These are phyloP conservation scores for Agrenia bidenticulata DNA, from an alignment of 2,888 invertebrate species.

Conservation along the genomic window DNA sequence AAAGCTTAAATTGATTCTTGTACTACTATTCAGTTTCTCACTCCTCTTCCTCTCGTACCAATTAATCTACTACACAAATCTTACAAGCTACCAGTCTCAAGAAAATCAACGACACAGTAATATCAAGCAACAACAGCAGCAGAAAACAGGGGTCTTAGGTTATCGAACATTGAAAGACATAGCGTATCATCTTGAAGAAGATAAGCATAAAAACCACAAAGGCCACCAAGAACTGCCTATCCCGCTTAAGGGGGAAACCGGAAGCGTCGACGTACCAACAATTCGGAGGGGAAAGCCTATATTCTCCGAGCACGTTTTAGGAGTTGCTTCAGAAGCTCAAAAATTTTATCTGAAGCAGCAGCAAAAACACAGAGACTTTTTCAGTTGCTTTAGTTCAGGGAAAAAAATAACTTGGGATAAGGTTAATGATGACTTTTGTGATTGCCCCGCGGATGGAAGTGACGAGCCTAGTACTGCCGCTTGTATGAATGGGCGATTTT, in stretches of 20 bases:
- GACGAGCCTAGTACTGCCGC: conserved; percentile 61
- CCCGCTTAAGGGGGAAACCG: neutral
- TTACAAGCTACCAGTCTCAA: conserved; percentile 39
- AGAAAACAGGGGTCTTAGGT: neutral
- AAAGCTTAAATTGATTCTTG: conserved; percentile 31
- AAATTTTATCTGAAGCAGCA: conserved; percentile 34
- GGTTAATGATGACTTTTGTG: conserved; percentile 92
- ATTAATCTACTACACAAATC: conserved; percentile 40
- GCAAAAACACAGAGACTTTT: conserved; percentile 26
- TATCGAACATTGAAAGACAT: neutral
- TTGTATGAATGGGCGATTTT: conserved; percentile 56
- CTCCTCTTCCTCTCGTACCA: conserved; percentile 46
- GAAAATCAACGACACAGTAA: conserved; percentile 21
- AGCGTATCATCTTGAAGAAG: neutral
- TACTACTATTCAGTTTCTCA: conserved; percentile 37
- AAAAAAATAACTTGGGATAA: conserved; percentile 64
- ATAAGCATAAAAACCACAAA: neutral
- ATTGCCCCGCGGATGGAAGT: conserved; percentile 64
- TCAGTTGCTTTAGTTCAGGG: conserved; percentile 57
- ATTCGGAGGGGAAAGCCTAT: conserved; percentile 36
- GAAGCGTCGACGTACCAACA: neutral
- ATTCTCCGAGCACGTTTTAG: conserved; percentile 35
- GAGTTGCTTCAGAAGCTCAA: conserved; percentile 44
- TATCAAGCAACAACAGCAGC: neutral
- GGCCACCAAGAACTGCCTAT: neutral